Evolutionary conservation across 2,888 invertebrate genomes (phyloP).

Genomic region (Halictus quadricinctus): DNA sequence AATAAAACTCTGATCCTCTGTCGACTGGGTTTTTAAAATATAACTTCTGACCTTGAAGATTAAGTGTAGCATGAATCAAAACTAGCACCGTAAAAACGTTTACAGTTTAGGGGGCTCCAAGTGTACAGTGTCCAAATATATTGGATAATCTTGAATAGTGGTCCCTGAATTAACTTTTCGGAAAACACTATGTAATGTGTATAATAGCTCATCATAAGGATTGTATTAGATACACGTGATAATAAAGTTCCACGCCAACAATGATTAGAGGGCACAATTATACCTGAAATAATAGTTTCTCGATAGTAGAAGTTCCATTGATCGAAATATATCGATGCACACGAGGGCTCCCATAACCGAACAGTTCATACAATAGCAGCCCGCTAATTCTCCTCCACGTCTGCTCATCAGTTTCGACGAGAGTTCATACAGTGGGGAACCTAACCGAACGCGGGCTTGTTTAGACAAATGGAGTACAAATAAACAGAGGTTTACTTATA

Average conservation of each 20-base stretch:
- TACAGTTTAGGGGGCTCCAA: too few relatives aligned
- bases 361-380: neutral
- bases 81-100: too few relatives aligned
- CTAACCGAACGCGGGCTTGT: neutral
- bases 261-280: neutral
- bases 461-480: neutral
- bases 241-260: neutral
- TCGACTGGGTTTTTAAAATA: too few relatives aligned
- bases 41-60: too few relatives aligned
- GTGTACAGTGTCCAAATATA: too few relatives aligned
- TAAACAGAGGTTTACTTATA: neutral
- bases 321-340: neutral
- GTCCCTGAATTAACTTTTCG: too few relatives aligned
- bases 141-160: too few relatives aligned
- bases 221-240: too few relatives aligned
- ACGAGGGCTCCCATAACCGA: neutral
- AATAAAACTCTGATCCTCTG: neutral
- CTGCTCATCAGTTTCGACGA: neutral
- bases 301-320: neutral
- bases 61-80: too few relatives aligned
- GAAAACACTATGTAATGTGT: too few relatives aligned
- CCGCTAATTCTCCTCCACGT: neutral
- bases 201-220: too few relatives aligned
- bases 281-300: neutral
- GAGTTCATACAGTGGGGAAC: neutral